These are phyloP conservation scores for Paramormyrops kingsleyae DNA, from an alignment of 2,113 vertebrate species.

Conservation along the genomic window DNA sequence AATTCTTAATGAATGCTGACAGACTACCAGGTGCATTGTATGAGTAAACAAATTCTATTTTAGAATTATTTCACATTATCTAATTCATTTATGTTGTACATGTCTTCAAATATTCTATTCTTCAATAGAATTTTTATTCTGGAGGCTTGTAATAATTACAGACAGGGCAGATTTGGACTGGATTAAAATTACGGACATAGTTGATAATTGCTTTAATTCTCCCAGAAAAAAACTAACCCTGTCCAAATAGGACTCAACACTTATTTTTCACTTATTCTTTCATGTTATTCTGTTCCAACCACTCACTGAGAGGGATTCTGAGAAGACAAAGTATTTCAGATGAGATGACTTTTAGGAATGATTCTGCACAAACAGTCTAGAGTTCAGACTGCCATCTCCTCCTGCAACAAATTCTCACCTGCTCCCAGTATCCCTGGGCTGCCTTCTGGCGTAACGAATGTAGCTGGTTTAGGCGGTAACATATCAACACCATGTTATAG, in stretches of 20 bases:
- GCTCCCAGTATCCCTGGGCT: conserved; percentile 36
- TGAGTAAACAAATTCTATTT: background rate
- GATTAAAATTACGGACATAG: background rate
- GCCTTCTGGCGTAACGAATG: conserved; percentile 40
- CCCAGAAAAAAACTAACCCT: background rate
- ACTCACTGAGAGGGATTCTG: background rate
- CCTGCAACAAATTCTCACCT: conserved; percentile 46
- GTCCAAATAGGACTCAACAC: background rate
- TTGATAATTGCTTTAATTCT: background rate
- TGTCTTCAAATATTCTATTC: too few species aligned
- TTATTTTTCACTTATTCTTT: background rate
- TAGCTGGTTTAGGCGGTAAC: conserved; percentile 53
- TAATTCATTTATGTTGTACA: background rate
- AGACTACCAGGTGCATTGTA: background rate
- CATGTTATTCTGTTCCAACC: background rate
- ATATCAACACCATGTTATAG: conserved; percentile 62
- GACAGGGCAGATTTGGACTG: background rate
- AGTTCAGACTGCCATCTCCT: background rate
- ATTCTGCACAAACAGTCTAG: background rate
- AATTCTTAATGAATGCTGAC: background rate
- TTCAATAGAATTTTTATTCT: background rate
- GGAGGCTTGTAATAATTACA: background rate
- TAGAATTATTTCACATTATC: background rate
- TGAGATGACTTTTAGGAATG: background rate
- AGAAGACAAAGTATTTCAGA: background rate